These are phyloP conservation scores for Metridium senile DNA, from an alignment of 92 coral and sea anemone species.

Conservation along the genomic window DNA sequence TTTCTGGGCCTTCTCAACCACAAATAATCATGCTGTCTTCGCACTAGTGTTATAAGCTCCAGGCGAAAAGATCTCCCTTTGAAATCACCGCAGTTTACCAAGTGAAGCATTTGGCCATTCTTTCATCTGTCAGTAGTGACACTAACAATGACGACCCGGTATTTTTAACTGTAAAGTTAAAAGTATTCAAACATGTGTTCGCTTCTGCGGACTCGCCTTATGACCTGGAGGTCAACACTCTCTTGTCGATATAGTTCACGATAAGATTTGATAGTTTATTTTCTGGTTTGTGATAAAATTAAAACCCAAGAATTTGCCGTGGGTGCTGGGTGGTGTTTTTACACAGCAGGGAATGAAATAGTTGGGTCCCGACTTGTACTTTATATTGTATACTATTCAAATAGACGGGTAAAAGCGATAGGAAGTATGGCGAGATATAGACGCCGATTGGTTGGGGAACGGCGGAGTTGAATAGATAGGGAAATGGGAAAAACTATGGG, in stretches of 20 bases:
- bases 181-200: conserved; percentile 1
- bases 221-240: conserved; percentile 20
- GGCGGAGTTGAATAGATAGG: no score
- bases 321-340: neutral
- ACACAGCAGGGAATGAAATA: conserved; percentile 8
- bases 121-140: conserved; percentile 41
- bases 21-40: conserved; percentile 4
- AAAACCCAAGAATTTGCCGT: neutral
- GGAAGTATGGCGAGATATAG: no score
- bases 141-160: conserved; percentile 16
- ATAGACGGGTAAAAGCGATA: neutral
- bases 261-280: conserved; percentile 37
- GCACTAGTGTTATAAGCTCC: conserved; percentile 1
- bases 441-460: no score
- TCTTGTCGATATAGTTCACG: neutral
- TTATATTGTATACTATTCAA: neutral
- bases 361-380: no score
- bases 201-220: neutral
- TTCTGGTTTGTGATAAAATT: neutral
- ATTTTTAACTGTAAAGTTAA: conserved; percentile 17
- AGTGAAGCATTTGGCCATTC: conserved; percentile 15
- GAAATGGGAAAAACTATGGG: no score
- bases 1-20: neutral
- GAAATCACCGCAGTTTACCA: conserved; percentile 26
- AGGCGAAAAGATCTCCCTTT: conserved; percentile 25